A percentile compares a stretch with the other conserved stretches of the same genome.
Conservation (phyloP, 2,888 invertebrate species). For the Plagodis pulveraria region DNA sequence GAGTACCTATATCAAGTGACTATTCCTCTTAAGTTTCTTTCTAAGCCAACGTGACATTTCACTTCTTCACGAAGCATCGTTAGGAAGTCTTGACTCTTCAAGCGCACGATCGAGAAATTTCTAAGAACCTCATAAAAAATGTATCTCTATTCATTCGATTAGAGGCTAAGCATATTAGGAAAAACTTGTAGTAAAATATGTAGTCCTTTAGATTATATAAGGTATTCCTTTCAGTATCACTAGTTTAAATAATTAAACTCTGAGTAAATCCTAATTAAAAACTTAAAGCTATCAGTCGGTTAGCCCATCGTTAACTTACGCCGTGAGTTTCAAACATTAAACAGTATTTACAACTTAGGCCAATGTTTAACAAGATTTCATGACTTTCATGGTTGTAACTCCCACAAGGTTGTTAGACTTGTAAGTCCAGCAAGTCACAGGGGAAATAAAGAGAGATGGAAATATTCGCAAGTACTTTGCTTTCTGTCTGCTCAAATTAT, state of each 20-base stretch:
- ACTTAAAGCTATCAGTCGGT: constrained; percentile 51
- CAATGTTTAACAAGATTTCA: constrained; percentile 62
- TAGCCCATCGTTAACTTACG: constrained; percentile 51
- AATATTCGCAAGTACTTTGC: constrained; percentile 58
- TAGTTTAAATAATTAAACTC: constrained; percentile 7
- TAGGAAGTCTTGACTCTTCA: too few relatives aligned
- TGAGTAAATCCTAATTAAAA: constrained; percentile 45
- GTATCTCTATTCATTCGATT: too few relatives aligned
- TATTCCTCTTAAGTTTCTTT: too few relatives aligned
- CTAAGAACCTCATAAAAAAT: too few relatives aligned
- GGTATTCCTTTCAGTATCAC: background rate
- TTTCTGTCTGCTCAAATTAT: constrained; percentile 50
- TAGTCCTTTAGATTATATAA: too few relatives aligned
- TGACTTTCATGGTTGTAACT: constrained; percentile 16
- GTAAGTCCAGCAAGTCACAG: constrained; percentile 60
- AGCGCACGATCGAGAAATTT: too few relatives aligned
- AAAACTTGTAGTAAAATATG: too few relatives aligned
- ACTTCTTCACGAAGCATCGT: too few relatives aligned
- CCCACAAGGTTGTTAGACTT: constrained; percentile 13
- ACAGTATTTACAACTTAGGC: constrained; percentile 58
- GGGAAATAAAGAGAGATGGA: constrained; percentile 69
- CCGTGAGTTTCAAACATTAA: constrained; percentile 62
- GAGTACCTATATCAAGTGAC: too few relatives aligned
- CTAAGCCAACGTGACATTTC: too few relatives aligned
- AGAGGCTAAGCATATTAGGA: too few relatives aligned